Evolutionary conservation across 2,797 vertebrate genomes (phyloP), one percentile per base, ranked within the genome.

Genomic region (Taenioides sp.): DNA sequence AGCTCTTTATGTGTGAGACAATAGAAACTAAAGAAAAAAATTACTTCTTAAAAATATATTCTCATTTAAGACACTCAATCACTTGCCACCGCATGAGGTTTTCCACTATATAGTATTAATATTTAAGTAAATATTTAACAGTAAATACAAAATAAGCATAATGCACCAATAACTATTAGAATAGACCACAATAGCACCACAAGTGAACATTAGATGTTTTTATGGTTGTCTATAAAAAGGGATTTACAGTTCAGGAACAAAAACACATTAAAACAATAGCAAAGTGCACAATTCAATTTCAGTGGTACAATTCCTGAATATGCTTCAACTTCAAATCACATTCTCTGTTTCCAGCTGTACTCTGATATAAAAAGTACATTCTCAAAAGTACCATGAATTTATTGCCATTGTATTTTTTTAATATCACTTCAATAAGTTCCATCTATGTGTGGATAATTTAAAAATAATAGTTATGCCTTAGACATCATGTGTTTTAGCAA

Each of bases 261-360:
- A 55, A 73, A 64, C 27, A 22, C 10, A 37, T 16, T 4, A n/a
- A 37, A 28, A 80, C 23, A 78, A 78, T 81, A 75, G 77, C 74
- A 84, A 89, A 90, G 83, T 89, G 83, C 79, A 25, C 73, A 89
- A 63, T 75, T 78, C 79, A 87, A 89, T 81, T 83, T 22, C 20
- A 84, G 84, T 87, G 81, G 83, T 85, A 84, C 80, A 75, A 64
- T 64, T 79, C 70, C 83, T 78, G 70, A 70, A 72, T 74, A 75
- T 65, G 77, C 71, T 87, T 72, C 73, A 81, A 72, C 60, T 63
- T 22, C 76, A 65, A 69, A 75, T 82, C 81, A 86, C 78, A 84
- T 86, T 88, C 71, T 80, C 68, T 75, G 76, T 79, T 74, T 75
- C 52, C 62, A 75, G 75, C 78, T 74, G 73, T 74, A 72, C 70